These are phyloP conservation scores for Eurytoma adleriae DNA, from an alignment of 2,888 invertebrate genomes.

Conservation along the genomic window DNA sequence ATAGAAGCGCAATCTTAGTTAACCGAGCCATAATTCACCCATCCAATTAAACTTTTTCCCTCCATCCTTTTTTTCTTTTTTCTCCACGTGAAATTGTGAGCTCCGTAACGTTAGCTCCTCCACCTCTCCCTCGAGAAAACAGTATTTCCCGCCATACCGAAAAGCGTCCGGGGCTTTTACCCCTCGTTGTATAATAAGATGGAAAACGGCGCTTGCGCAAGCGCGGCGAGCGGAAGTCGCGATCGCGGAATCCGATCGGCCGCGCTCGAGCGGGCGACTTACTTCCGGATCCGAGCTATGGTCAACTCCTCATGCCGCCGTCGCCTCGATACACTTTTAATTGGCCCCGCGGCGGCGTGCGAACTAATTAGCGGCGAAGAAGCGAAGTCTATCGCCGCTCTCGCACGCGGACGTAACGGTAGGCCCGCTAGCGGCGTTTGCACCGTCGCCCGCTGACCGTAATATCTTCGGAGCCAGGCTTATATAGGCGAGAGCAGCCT, in stretches of 20 bases:
- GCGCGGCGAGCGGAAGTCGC: neutral
- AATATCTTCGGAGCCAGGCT: too few species aligned
- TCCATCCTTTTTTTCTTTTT: too few species aligned
- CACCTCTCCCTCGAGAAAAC: too few species aligned
- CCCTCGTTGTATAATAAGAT: neutral
- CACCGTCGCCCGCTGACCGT: too few species aligned
- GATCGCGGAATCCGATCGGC: neutral
- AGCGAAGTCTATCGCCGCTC: neutral
- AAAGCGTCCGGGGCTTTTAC: neutral
- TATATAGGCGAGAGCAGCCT: too few species aligned
- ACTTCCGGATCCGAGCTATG: neutral
- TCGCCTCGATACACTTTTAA: conserved; percentile 10
- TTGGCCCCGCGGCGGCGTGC: neutral
- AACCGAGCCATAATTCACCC: too few species aligned
- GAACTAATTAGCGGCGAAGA: conserved; percentile 23
- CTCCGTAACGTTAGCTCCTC: too few species aligned
- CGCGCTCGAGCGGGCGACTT: neutral
- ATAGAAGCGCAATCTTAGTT: too few species aligned
- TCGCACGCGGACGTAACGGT: conserved; percentile 13
- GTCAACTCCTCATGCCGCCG: neutral
- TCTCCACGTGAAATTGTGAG: too few species aligned
- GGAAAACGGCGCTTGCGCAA: too few species aligned
- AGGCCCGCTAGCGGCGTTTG: neutral
- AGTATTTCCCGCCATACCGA: too few species aligned
- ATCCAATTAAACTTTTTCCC: too few species aligned